A percentile compares a stretch with the other conserved stretches of the same genome.
Evolutionary conservation across 2,888 invertebrate genomes (phyloP).

Genomic region (Drosophila testacea): DNA sequence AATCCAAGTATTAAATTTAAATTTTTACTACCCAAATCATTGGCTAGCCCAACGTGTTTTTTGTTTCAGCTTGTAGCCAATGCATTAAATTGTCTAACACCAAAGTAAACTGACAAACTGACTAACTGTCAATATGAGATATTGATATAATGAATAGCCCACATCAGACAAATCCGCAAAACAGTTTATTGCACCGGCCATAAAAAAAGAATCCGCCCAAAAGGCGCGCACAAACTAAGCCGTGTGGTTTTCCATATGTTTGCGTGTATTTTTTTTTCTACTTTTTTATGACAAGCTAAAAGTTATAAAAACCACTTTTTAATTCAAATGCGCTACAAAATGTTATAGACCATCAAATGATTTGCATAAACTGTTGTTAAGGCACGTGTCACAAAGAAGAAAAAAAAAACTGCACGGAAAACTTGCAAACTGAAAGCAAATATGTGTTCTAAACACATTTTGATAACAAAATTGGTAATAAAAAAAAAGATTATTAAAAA

Average conservation of each 20-base stretch:
- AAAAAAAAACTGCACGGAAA: not conserved
- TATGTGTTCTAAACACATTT: not conserved
- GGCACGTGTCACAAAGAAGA: slow-evolving; percentile 42
- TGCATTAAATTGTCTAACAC: slow-evolving; percentile 48
- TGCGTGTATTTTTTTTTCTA: slow-evolving; percentile 12
- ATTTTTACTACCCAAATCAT: slow-evolving; percentile 29
- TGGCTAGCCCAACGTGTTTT: slow-evolving; percentile 11
- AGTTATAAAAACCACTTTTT: slow-evolving; percentile 51
- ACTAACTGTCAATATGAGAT: slow-evolving; percentile 7
- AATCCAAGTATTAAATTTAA: slow-evolving; percentile 12
- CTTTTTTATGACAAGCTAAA: slow-evolving; percentile 43
- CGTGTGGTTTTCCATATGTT: not conserved
- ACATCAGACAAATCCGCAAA: slow-evolving; percentile 43
- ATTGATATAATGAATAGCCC: slow-evolving; percentile 19
- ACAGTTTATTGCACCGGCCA: slow-evolving; percentile 45
- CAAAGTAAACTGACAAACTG: not conserved
- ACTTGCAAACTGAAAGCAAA: slow-evolving; percentile 10
- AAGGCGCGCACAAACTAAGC: slow-evolving; percentile 34
- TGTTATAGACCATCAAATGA: slow-evolving; percentile 54
- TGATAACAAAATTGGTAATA: slow-evolving; percentile 15
- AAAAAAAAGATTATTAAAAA: slow-evolving; percentile 3
- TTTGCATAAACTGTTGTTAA: slow-evolving; percentile 52
- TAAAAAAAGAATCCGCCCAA: slow-evolving; percentile 31
- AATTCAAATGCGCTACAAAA: slow-evolving; percentile 54
- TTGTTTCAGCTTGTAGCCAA: slow-evolving; percentile 26